phyloP scores from a whole-genome alignment of 2,797 vertebrate genomes.

The Characodon lateralis region DNA sequence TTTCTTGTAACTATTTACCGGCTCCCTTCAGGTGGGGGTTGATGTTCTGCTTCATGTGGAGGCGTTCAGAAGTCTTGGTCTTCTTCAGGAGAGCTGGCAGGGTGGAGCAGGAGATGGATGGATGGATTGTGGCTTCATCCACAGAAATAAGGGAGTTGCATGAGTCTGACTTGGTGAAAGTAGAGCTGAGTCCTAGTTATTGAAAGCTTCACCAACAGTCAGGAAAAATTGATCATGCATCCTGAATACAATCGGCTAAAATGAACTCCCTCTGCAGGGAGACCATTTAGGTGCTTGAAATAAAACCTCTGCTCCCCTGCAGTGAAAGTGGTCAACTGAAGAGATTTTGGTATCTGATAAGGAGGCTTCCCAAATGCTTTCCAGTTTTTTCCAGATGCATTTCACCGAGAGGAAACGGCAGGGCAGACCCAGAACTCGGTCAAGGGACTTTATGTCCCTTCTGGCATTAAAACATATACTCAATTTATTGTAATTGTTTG shows the following conservation, averaged over 20 bases:
- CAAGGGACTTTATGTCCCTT: background rate
- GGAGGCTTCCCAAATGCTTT: no score
- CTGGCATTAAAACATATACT: no score
- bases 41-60: background rate
- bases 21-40: background rate
- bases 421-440: background rate
- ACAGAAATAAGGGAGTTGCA: background rate
- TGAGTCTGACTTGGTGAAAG: background rate
- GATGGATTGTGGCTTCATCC: background rate
- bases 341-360: no score
- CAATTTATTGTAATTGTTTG: background rate
- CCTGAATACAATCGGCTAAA: background rate
- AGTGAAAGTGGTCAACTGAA: no score
- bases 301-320: no score
- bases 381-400: background rate
- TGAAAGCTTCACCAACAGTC: background rate
- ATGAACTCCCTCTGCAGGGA: no score
- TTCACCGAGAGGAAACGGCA: background rate
- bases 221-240: background rate
- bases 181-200: background rate
- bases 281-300: no score
- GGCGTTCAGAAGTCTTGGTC: background rate
- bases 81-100: background rate
- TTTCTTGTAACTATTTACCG: background rate
- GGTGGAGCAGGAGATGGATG: background rate